These are phyloP conservation scores for Phalacrocorax pelagicus DNA, from an alignment of 2,113 vertebrate genomes.

Conservation along the genomic window DNA sequence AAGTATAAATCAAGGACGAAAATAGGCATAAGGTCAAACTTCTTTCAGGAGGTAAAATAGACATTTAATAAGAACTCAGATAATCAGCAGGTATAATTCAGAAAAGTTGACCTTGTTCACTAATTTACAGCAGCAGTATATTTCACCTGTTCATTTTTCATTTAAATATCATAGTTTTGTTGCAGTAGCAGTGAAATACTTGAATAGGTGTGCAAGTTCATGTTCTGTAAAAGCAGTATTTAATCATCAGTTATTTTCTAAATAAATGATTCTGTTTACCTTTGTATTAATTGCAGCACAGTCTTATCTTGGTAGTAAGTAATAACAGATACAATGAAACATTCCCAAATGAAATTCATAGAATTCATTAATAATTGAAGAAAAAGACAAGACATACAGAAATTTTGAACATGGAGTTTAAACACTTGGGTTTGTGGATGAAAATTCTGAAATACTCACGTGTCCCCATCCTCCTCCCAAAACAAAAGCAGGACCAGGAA, in stretches of 20 bases:
- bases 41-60: neutral
- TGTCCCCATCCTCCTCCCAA: rapidly evolving
- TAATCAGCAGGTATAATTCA: neutral
- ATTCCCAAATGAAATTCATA: neutral
- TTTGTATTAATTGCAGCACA: neutral
- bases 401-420: neutral
- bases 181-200: neutral
- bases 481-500: too few relatives aligned
- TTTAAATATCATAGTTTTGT: neutral
- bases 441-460: neutral
- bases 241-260: neutral
- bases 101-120: neutral
- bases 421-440: neutral
- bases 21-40: neutral
- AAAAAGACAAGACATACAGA: neutral
- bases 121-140: neutral
- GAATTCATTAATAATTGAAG: neutral
- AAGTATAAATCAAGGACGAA: neutral
- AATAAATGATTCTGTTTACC: neutral
- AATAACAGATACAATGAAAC: neutral
- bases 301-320: neutral
- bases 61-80: neutral
- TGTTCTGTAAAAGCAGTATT: neutral
- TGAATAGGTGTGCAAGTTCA: neutral
- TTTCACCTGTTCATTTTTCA: neutral